Evolutionary conservation across 2,113 vertebrate genomes (phyloP).

Genomic region (Vicugna pacos): DNA sequence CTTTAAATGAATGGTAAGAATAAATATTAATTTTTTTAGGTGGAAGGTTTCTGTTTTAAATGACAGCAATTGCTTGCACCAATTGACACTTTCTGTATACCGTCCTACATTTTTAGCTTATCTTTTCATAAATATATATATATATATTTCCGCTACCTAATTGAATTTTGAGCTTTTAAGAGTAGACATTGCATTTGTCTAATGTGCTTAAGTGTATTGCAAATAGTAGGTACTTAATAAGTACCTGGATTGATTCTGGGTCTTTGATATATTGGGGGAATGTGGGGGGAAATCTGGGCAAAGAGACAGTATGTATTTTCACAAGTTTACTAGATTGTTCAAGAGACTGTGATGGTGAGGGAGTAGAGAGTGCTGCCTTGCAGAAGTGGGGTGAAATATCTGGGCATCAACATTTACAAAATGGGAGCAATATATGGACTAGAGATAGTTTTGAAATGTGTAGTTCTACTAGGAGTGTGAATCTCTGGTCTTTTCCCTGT

Average conservation of each 20-base stretch:
- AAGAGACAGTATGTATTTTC: not conserved
- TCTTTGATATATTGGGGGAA: not conserved
- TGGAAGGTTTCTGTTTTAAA: slow-evolving; percentile 55
- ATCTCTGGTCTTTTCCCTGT: not conserved
- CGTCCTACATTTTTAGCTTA: slow-evolving; percentile 45
- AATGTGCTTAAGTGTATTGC: not conserved
- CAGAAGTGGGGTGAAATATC: not conserved
- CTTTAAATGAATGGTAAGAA: slow-evolving; percentile 9
- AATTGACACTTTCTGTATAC: slow-evolving; percentile 43
- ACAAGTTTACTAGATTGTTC: not conserved
- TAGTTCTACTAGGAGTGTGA: not conserved
- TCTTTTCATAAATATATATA: slow-evolving; percentile 1
- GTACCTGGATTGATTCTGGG: not conserved
- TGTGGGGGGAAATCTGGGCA: not conserved
- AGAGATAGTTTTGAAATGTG: not conserved
- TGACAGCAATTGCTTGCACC: not conserved
- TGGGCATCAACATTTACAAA: not conserved
- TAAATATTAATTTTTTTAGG: slow-evolving; percentile 50
- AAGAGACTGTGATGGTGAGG: not conserved
- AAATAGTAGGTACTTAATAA: not conserved
- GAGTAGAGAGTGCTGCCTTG: not conserved
- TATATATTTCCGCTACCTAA: slow-evolving; percentile 34
- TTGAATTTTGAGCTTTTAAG: slow-evolving; percentile 48
- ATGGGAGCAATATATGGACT: not conserved
- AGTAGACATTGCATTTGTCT: not conserved